Evolutionary conservation across 2,888 invertebrate genomes (phyloP).

Genomic region (Alloplasta piceator): DNA sequence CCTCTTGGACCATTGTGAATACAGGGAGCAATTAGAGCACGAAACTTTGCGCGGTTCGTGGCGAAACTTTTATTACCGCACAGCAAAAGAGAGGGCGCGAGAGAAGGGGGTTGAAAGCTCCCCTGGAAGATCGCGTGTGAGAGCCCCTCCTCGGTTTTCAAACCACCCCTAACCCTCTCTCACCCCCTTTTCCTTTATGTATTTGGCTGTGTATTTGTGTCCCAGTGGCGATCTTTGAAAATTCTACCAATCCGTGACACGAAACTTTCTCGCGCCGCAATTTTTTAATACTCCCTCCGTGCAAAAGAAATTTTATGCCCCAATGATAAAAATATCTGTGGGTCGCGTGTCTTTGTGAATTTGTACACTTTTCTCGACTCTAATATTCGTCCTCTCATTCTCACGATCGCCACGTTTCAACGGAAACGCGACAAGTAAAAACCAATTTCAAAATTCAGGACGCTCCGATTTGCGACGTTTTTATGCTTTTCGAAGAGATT

Average conservation of each 20-base stretch:
- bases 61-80: constrained; percentile 59
- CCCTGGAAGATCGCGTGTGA: constrained; percentile 65
- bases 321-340: constrained; percentile 29
- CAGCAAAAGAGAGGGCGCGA: too few species aligned
- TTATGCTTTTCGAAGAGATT: background rate
- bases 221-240: constrained; percentile 32
- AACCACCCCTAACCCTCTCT: background rate
- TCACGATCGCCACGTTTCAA: background rate
- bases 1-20: constrained; percentile 61
- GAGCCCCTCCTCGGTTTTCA: constrained; percentile 48
- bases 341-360: constrained; percentile 58
- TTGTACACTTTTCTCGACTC: background rate
- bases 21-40: constrained; percentile 67
- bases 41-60: constrained; percentile 64
- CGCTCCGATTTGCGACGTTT: constrained; percentile 44
- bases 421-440: constrained; percentile 10
- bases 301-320: constrained; percentile 41
- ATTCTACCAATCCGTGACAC: constrained; percentile 40
- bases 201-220: constrained; percentile 2
- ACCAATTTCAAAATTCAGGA: constrained; percentile 30
- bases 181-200: background rate
- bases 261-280: constrained; percentile 27
- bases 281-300: constrained; percentile 16
- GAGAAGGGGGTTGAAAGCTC: background rate
- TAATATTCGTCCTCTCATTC: constrained; percentile 1